Evolutionary conservation across 2,888 invertebrate species (phyloP), one percentile per base, ranked within the genome.

Genomic region (Keiferia lycopersicella): DNA sequence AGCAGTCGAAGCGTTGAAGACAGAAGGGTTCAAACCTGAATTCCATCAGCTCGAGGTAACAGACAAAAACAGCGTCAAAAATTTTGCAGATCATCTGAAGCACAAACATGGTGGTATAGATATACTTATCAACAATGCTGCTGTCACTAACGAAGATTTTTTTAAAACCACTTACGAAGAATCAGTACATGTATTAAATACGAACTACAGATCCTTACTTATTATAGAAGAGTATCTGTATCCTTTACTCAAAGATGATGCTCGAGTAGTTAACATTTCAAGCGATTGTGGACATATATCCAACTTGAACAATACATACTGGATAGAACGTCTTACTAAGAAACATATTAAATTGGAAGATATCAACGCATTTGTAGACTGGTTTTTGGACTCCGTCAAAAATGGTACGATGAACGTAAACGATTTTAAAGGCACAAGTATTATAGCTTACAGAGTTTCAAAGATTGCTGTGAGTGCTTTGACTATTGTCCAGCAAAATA

Each of bases 1-100:
- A 56, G 94, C 94, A 16, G 88, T 94, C 0, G 79, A 87, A 56
- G 78, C 89, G 62, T 77, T 95, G 1, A 88, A 93, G 61, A 81
- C 89, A 69, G 81, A 92, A 65, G 89, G 90, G 6, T 79, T 85
- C 0, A 81, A 85, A 45, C 88, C 92, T 10, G 39, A 62, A 3
- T 78, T 75, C 1, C 69, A 75, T 60, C 76, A 76, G 67, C 69
- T 80, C 2, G 79, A 79, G 7, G 72, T 80, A 1, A 72, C 73
- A 2, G 69, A 76, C 20, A 61, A 58, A 48, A 65, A 63, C 4
- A 79, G 75, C 66, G 74, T 81, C 0, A 70, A 70, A 60, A 38
- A 45, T 41, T 73, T 78, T 22, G 76, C 73, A 8, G 67, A 73
- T 22, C 53, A 72, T 34, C 59, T 81, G 1, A 77, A 74, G 66